These are phyloP conservation scores for Leucophenga maculata DNA, from an alignment of 2,888 invertebrate genomes.

Conservation along the genomic window DNA sequence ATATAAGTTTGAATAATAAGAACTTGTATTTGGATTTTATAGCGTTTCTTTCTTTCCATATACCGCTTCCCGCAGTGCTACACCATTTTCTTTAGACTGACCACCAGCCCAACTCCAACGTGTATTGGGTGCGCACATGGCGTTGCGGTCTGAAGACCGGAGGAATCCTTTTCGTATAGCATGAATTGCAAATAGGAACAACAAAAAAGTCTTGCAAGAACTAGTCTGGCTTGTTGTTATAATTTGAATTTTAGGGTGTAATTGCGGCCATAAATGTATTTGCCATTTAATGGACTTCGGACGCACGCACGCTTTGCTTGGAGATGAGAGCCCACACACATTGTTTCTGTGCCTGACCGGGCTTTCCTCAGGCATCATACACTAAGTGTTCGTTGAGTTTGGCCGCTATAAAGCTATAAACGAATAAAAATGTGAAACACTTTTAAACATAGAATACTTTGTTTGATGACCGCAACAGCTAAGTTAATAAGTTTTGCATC, in stretches of 20 bases:
- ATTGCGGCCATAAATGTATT: conserved; percentile 70
- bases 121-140: neutral
- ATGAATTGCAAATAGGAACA: conserved; percentile 35
- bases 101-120: neutral
- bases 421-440: conserved; percentile 62
- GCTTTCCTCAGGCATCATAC: conserved; percentile 28
- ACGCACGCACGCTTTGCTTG: conserved; percentile 14
- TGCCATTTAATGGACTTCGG: conserved; percentile 55
- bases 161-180: conserved; percentile 27
- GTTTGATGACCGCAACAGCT: neutral
- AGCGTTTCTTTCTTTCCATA: no score
- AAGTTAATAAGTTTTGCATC: neutral
- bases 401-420: conserved; percentile 47
- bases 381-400: conserved; percentile 12
- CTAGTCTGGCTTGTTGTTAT: conserved; percentile 63
- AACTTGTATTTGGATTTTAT: no score
- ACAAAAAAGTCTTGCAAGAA: conserved; percentile 37
- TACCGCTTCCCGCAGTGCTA: neutral
- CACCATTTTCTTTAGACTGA: neutral
- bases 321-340: conserved; percentile 46
- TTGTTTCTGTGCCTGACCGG: conserved; percentile 20
- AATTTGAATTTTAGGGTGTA: conserved; percentile 70
- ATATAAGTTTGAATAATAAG: no score
- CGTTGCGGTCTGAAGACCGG: conserved; percentile 34
- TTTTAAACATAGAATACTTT: conserved; percentile 38